Evolutionary conservation across 2,797 vertebrate genomes (phyloP), one percentile per base, ranked within the genome.

Genomic region (Morus bassanus): DNA sequence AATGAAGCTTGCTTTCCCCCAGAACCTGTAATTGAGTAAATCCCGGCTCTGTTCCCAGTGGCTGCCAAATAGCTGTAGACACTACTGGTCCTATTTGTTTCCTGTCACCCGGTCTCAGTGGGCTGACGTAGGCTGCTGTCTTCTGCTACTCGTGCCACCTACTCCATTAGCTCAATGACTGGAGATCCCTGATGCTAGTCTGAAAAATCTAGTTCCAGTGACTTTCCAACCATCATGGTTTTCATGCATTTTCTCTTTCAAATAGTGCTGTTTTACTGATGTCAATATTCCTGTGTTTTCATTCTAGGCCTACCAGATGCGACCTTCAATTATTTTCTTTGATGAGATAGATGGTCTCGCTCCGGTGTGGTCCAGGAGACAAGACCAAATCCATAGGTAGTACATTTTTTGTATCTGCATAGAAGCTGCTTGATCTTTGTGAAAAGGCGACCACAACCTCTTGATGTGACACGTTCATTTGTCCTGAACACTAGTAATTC

Each of bases 271-370:
- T n/a, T n/a, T n/a, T n/a, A n/a, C n/a, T n/a, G n/a, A n/a, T n/a
- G n/a, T n/a, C n/a, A n/a, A n/a, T n/a, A n/a, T n/a, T n/a, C n/a
- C n/a, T n/a, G n/a, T n/a, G n/a, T n/a, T n/a, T n/a, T n/a, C n/a
- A n/a, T n/a, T n/a, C n/a, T n/a, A n/a, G n/a, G n/a, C n/a, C n/a
- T n/a, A n/a, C n/a, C n/a, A n/a, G n/a, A n/a, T n/a, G n/a, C n/a
- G n/a, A n/a, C n/a, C n/a, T n/a, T n/a, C 48, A 41, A 98, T 98
- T 93, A 98, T 98, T 96, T 98, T 98, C 96, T 98, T n/a, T n/a
- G n/a, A n/a, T n/a, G n/a, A n/a, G n/a, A n/a, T n/a, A n/a, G n/a
- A n/a, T n/a, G n/a, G n/a, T n/a, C n/a, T n/a, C n/a, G n/a, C n/a
- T n/a, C n/a, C n/a, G n/a, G n/a, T n/a, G n/a, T n/a, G n/a, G n/a